A percentile compares a stretch with the other conserved stretches of the same genome.
These are phyloP conservation scores for Carposina sasakii DNA, from an alignment of 1,140 invertebrate species.

Conservation along the genomic window DNA sequence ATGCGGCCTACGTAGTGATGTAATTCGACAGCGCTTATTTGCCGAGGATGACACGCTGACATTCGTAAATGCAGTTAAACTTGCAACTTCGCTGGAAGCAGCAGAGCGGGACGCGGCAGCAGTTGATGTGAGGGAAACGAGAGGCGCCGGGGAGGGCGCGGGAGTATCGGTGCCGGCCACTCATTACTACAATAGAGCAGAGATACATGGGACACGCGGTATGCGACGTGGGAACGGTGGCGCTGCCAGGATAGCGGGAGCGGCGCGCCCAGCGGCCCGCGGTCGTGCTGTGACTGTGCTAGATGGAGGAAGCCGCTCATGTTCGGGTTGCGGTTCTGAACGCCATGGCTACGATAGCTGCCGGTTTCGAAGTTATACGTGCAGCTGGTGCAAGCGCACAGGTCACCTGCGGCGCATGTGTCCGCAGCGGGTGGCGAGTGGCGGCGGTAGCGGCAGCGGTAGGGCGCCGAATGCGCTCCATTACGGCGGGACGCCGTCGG, in stretches of 20 bases:
- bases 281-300: too few species aligned
- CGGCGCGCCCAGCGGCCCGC: too few species aligned
- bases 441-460: not conserved
- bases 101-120: conserved; percentile 8
- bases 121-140: not conserved
- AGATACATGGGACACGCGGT: too few species aligned
- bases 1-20: conserved; percentile 6
- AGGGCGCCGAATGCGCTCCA: not conserved
- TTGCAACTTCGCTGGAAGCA: conserved; percentile 4
- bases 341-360: not conserved
- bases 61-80: conserved; percentile 2
- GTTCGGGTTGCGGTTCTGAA: not conserved
- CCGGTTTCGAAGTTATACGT: not conserved
- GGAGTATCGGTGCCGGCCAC: too few species aligned
- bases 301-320: too few species aligned
- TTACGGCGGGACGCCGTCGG: not conserved
- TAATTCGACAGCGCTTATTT: not conserved
- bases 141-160: too few species aligned
- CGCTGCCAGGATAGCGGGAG: too few species aligned
- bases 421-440: not conserved
- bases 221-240: too few species aligned
- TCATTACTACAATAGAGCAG: too few species aligned
- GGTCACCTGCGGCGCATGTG: conserved; percentile 6
- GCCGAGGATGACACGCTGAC: conserved; percentile 2
- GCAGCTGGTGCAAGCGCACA: not conserved